Evolutionary conservation across 2,797 vertebrate species (phyloP).

Genomic region (Hippopotamyrus pictus): DNA sequence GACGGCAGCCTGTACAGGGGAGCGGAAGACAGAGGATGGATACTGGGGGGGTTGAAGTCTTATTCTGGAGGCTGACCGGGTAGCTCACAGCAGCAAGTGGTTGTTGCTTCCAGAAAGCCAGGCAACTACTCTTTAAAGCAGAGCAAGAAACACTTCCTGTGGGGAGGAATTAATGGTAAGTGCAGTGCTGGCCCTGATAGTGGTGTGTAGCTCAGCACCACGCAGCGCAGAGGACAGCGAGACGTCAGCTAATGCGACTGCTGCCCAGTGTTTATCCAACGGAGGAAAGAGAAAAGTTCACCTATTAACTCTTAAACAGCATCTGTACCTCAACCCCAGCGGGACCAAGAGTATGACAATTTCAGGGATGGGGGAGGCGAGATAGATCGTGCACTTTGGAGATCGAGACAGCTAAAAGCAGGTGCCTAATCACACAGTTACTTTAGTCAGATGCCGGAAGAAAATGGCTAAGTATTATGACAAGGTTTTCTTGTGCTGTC

Average conservation of each 20-base stretch:
- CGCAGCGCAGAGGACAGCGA: not conserved
- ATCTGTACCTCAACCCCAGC: not conserved
- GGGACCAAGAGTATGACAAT: not conserved
- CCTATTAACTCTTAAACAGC: not conserved
- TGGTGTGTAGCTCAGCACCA: not conserved
- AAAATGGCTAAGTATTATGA: not conserved
- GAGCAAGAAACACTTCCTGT: not conserved
- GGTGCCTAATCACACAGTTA: not conserved
- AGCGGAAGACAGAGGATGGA: not conserved
- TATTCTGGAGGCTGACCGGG: not conserved
- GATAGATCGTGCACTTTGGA: not conserved
- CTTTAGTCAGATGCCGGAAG: not conserved
- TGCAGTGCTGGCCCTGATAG: not conserved
- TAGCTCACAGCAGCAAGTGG: not conserved
- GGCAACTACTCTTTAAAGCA: conserved; percentile 24
- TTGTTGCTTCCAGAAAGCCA: not conserved
- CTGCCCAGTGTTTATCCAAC: not conserved
- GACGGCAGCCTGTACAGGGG: not conserved
- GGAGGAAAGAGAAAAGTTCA: not conserved
- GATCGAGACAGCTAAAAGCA: not conserved
- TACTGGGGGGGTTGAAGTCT: not conserved
- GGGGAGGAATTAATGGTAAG: not conserved
- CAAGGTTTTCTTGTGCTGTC: not conserved
- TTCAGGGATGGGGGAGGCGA: not conserved
- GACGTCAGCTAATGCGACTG: not conserved